Conservation (phyloP, 2,113 vertebrate species). For the Neoarius graeffei region DNA sequence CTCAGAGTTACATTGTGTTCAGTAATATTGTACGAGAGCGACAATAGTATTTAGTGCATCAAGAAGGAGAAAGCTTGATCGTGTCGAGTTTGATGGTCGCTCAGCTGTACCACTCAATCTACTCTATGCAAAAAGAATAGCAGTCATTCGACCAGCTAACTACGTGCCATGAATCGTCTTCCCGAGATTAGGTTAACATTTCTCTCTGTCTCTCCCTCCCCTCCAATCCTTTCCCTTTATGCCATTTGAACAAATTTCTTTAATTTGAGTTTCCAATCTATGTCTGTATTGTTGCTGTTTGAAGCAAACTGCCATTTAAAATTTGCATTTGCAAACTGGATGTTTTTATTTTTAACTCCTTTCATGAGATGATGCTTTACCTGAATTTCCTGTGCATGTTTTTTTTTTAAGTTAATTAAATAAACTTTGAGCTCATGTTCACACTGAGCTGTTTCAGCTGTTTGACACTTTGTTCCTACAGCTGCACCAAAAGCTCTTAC, state of each 20-base stretch:
- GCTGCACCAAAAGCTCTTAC: not conserved
- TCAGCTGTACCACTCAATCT: conserved; percentile 66
- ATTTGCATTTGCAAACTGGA: not conserved
- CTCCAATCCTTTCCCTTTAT: conserved; percentile 52
- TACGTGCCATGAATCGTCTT: conserved; percentile 83
- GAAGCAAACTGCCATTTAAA: conserved; percentile 73
- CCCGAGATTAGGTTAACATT: conserved; percentile 64
- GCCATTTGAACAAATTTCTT: conserved; percentile 55
- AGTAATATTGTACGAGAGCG: conserved; percentile 73
- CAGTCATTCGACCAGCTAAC: conserved; percentile 79
- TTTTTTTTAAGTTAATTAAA: not conserved
- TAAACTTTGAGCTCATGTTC: not conserved
- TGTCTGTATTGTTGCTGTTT: conserved; percentile 66
- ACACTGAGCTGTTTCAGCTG: not conserved
- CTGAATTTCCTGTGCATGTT: not conserved
- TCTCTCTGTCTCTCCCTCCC: conserved; percentile 56
- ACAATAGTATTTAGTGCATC: conserved; percentile 63
- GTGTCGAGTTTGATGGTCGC: conserved; percentile 28
- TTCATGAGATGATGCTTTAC: not conserved
- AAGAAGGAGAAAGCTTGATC: conserved; percentile 56
- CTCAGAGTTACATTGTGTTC: conserved; percentile 72
- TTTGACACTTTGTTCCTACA: not conserved
- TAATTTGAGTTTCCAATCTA: conserved; percentile 58
- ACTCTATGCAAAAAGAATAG: conserved; percentile 81
- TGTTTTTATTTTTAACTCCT: not conserved